phyloP scores from a whole-genome alignment of 2,888 invertebrate genomes.

The Meghimatium bilineatum region DNA sequence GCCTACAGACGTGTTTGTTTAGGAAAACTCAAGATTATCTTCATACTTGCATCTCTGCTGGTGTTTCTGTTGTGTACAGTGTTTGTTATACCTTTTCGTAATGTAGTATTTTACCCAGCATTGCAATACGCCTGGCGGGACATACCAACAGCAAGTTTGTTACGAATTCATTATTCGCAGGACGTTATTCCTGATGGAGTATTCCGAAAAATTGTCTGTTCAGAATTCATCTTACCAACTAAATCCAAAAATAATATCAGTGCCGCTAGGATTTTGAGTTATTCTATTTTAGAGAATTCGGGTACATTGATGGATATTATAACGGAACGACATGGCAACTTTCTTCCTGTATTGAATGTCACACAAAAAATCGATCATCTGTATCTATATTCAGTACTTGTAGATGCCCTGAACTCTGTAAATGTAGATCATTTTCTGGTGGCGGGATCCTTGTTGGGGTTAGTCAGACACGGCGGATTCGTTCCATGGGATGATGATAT shows the following conservation, averaged over 20 bases:
- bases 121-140: conserved; percentile 21
- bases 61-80: background rate
- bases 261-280: background rate
- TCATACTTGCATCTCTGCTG: background rate
- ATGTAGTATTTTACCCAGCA: background rate
- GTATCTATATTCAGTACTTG: conserved; percentile 11
- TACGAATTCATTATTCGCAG: background rate
- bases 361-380: background rate
- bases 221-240: background rate
- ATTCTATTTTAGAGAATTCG: background rate
- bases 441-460: conserved; percentile 33
- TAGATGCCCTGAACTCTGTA: background rate
- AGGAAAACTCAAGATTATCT: background rate
- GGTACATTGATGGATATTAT: background rate
- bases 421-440: conserved; percentile 8
- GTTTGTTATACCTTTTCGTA: conserved; percentile 4
- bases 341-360: conserved; percentile 2
- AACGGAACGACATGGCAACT: background rate
- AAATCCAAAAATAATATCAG: background rate
- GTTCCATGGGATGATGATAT: conserved; percentile 47
- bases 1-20: background rate
- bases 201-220: background rate
- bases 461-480: conserved; percentile 19
- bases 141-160: background rate
- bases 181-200: background rate